These are phyloP conservation scores for Noctuana brunneofusca DNA, from an alignment of 2,888 invertebrate species.

Conservation along the genomic window DNA sequence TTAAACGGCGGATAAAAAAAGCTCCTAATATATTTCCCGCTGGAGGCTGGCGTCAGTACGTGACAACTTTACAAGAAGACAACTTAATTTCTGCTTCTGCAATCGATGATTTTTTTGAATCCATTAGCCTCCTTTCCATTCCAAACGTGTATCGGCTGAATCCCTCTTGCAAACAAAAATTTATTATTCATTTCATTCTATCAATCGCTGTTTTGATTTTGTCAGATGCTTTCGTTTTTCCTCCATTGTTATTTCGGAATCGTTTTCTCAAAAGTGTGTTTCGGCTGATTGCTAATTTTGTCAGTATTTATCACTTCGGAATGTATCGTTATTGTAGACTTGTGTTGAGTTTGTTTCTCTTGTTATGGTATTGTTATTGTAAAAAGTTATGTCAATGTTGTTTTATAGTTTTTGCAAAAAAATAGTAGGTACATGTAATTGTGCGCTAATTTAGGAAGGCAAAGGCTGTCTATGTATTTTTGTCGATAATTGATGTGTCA, in stretches of 20 bases:
- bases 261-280: slow-evolving; percentile 33
- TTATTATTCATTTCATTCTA: slow-evolving; percentile 43
- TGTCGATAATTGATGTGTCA: too few relatives aligned
- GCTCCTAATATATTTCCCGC: slow-evolving; percentile 26
- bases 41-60: slow-evolving; percentile 34
- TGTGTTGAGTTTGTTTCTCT: not conserved
- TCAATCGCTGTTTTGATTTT: slow-evolving; percentile 40
- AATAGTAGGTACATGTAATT: too few relatives aligned
- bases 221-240: slow-evolving; percentile 40
- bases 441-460: too few relatives aligned
- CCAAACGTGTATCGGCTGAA: slow-evolving; percentile 43
- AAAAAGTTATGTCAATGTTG: not conserved
- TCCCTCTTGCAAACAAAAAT: slow-evolving; percentile 44
- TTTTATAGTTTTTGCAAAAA: too few relatives aligned
- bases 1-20: slow-evolving; percentile 26
- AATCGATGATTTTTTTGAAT: slow-evolving; percentile 41
- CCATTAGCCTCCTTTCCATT: slow-evolving; percentile 42
- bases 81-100: slow-evolving; percentile 43
- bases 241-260: slow-evolving; percentile 38
- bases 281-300: slow-evolving; percentile 24
- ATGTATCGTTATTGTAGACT: not conserved
- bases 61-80: slow-evolving; percentile 40
- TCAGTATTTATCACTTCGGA: slow-evolving; percentile 12
- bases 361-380: not conserved
- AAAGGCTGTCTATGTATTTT: too few relatives aligned